Percentiles rank a stretch among this genome's conserved stretches.
Conservation (phyloP, 2,888 invertebrate species). For the Nomada goodeniana region DNA sequence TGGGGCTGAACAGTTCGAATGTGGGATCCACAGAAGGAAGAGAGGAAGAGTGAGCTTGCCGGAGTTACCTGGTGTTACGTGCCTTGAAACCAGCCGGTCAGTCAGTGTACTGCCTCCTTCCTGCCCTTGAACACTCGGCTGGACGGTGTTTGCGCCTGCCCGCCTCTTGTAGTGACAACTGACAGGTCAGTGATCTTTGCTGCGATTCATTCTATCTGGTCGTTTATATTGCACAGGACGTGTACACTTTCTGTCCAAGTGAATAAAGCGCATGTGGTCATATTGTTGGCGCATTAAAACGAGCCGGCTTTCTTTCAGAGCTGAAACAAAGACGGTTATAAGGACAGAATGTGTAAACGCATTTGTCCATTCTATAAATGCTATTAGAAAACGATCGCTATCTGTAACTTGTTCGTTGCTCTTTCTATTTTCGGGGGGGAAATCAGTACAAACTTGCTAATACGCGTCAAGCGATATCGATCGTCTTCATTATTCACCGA, state of each 20-base stretch:
- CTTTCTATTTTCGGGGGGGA: not conserved
- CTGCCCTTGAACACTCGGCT: constrained; percentile 72
- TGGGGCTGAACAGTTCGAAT: constrained; percentile 27
- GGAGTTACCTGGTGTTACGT: constrained; percentile 72
- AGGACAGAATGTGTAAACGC: not conserved
- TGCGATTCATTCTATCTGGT: constrained; percentile 16
- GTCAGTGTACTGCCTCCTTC: constrained; percentile 73
- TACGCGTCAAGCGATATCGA: constrained; percentile 33
- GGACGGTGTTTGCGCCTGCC: constrained; percentile 62
- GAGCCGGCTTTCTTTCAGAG: constrained; percentile 35
- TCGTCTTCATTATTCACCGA: constrained; percentile 46
- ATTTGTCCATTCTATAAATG: constrained; percentile 11
- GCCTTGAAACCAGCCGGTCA: constrained; percentile 71
- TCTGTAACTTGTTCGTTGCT: not conserved
- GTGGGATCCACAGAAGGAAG: constrained; percentile 44
- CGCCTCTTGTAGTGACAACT: constrained; percentile 67
- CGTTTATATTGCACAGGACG: constrained; percentile 15
- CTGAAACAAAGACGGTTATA: constrained; percentile 16
- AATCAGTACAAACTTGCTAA: not conserved
- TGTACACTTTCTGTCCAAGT: not conserved
- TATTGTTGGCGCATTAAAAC: not conserved
- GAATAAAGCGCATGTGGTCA: not conserved
- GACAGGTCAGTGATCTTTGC: constrained; percentile 76
- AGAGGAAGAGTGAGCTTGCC: constrained; percentile 52
- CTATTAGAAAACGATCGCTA: not conserved